Evolutionary conservation across 2,797 vertebrate genomes (phyloP), one percentile per base, ranked within the genome.

Genomic region (Melanotaenia nigrans): DNA sequence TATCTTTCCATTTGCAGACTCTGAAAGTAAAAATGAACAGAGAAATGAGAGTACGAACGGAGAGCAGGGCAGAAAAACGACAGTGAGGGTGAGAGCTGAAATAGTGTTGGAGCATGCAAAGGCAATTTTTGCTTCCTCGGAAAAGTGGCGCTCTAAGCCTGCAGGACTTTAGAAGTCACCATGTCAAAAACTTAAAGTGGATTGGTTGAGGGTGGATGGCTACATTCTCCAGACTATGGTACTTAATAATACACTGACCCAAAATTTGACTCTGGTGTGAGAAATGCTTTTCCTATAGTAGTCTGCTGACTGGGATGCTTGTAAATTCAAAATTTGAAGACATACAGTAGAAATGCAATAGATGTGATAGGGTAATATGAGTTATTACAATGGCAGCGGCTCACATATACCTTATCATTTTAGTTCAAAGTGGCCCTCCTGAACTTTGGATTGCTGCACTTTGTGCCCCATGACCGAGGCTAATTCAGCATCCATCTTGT

Each of bases 1-100:
- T 85, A 86, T 87, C 82, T 89, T 63, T 60, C 68, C 28, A 35
- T 74, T 75, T 86, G 78, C 83, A 87, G 84, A 68, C 70, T 5
- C 57, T 30, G 65, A 0, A 36, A 70, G 62, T 70, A 70, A 81
- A 76, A 75, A 71, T 47, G 63, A 54, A 49, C 55, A 73, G 45
- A 70, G 35, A 68, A 83, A 64, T 71, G 58, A 73, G 77, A 61
- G 70, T 67, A 59, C 13, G 58, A 62, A n/a, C 65, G 67, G 64
- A 68, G 71, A 68, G 70, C 28, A 45, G 54, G 71, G 54, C 8
- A 68, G 55, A 61, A 68, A 75, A 59, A 61, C 32, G 36, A 36
- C 51, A 25, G 47, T 1, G 45, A 3, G n/a, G 65, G 36, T 33
- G 40, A 74, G 65, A 16, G 75, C 74, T 68, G 55, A 75, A 87